phyloP scores from a whole-genome alignment of 92 coral and sea anemone genomes.

The Phenganax marumi region DNA sequence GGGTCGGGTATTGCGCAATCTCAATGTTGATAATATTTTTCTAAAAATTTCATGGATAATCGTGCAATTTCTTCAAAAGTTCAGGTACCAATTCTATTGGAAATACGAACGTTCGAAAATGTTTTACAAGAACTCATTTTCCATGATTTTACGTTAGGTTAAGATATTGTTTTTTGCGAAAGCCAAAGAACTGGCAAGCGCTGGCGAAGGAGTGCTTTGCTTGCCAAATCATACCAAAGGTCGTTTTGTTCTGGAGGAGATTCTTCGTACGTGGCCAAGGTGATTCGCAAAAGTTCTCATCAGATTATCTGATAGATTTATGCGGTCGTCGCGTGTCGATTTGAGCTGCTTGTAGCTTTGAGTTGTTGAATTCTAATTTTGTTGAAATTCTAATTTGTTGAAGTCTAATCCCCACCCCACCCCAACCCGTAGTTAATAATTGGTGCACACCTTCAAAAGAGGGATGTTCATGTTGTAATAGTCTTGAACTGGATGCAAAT shows the following conservation, averaged over 20 bases:
- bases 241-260: conserved; percentile 23
- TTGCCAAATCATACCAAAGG: conserved; percentile 40
- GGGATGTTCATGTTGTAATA: too few species aligned
- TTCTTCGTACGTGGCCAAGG: conserved; percentile 29
- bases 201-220: conserved; percentile 55
- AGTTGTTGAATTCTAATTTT: too few species aligned
- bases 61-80: background rate
- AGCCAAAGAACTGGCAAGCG: conserved; percentile 86
- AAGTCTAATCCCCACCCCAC: background rate
- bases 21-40: background rate
- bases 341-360: too few species aligned
- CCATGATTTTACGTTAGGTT: conserved; percentile 50
- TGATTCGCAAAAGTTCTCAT: background rate
- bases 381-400: too few species aligned
- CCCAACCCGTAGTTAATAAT: background rate
- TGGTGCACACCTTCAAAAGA: background rate
- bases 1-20: too few species aligned
- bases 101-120: background rate
- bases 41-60: background rate
- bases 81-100: background rate
- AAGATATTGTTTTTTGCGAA: conserved; percentile 86
- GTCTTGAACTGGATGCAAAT: too few species aligned
- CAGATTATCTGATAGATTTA: background rate
- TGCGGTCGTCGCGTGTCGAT: background rate
- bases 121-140: background rate